Evolutionary conservation across 2,797 vertebrate species (phyloP).

Genomic region (Tragelaphus oryx): DNA sequence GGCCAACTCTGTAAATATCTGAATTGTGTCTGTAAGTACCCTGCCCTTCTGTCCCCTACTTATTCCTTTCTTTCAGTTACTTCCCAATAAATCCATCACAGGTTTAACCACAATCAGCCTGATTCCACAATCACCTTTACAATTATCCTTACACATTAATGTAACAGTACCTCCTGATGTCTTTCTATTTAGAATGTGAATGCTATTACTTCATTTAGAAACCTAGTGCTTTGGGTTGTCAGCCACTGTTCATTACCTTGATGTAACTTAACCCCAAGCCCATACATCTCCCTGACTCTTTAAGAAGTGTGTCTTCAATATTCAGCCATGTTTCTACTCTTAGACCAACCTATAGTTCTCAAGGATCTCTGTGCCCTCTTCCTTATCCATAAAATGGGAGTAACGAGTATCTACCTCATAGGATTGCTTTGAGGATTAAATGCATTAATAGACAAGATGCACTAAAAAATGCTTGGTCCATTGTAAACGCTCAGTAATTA

Average conservation of each 20-base stretch:
- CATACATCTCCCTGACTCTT: background rate
- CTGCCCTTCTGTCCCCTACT: background rate
- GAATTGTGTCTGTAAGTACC: background rate
- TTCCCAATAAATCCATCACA: background rate
- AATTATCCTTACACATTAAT: background rate
- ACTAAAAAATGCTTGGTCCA: background rate
- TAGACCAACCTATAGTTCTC: background rate
- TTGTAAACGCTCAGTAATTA: background rate
- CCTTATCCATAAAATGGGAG: background rate
- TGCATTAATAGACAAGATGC: background rate
- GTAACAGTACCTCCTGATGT: background rate
- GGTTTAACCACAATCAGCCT: background rate
- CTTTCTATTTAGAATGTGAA: background rate
- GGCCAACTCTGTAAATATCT: background rate
- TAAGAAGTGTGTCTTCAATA: background rate
- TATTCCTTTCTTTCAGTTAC: background rate
- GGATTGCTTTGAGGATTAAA: slow-evolving; percentile 15
- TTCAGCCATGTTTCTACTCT: background rate
- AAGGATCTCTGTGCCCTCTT: background rate
- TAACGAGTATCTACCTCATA: background rate
- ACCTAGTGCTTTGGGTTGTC: background rate
- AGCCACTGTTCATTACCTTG: background rate
- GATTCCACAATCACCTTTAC: background rate
- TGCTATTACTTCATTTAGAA: background rate
- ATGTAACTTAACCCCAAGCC: background rate